Conservation (phyloP, 2,888 invertebrate species). For the Hyles lineata region DNA sequence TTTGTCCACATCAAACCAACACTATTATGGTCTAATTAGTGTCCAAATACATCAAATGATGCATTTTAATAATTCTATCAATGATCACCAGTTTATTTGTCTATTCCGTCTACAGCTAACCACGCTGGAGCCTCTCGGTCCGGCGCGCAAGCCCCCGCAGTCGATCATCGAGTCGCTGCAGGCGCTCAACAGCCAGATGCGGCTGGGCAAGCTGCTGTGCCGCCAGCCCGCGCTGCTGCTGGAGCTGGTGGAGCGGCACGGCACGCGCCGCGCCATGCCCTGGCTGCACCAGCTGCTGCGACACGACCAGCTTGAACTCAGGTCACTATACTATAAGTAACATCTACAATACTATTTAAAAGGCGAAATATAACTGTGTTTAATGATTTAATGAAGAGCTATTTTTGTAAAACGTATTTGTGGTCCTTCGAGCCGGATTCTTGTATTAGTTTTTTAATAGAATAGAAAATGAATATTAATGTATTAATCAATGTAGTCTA, state of each 20-base stretch:
- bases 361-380: too few relatives aligned
- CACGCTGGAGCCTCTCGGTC: constrained; percentile 93
- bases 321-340: constrained; percentile 53
- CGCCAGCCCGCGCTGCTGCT: constrained; percentile 96
- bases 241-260: constrained; percentile 95
- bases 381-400: too few relatives aligned
- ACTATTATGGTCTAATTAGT: neutral
- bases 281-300: constrained; percentile 98
- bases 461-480: too few relatives aligned
- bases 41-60: too few relatives aligned
- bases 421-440: too few relatives aligned
- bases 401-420: too few relatives aligned
- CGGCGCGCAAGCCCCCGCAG: constrained; percentile 92
- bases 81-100: too few relatives aligned
- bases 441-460: too few relatives aligned
- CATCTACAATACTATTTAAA: neutral
- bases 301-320: constrained; percentile 93
- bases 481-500: too few relatives aligned
- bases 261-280: constrained; percentile 97
- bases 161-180: constrained; percentile 91
- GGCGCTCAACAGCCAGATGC: constrained; percentile 90
- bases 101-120: constrained; percentile 83
- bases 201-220: constrained; percentile 95
- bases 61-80: too few relatives aligned
- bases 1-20: neutral